Conservation (phyloP, 2,113 vertebrate genomes). For the Lycaon pictus region DNA sequence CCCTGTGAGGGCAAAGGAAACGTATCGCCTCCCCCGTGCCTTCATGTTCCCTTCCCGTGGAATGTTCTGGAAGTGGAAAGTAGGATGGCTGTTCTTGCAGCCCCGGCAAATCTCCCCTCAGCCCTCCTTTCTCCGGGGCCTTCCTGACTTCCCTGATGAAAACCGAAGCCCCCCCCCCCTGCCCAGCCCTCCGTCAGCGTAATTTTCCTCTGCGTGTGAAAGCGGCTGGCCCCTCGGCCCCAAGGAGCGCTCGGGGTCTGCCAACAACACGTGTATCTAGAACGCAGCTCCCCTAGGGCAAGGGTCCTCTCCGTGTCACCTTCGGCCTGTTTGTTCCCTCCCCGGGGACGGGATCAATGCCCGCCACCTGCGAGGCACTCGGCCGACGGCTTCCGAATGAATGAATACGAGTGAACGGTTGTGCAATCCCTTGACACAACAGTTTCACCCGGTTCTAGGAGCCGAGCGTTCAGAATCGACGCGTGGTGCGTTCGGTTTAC, state of each 20-base stretch:
- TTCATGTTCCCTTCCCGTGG: background rate
- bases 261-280: background rate
- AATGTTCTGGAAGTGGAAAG: too few relatives aligned
- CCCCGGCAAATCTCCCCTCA: too few relatives aligned
- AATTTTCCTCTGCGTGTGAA: too few relatives aligned
- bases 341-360: background rate
- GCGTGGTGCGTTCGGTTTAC: background rate
- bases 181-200: fast-evolving
- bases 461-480: background rate
- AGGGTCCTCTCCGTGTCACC: too few relatives aligned
- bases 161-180: too few relatives aligned
- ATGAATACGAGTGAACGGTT: fast-evolving
- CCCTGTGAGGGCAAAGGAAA: background rate
- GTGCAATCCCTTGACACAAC: background rate
- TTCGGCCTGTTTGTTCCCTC: background rate
- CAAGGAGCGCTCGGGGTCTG: background rate
- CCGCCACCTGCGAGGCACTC: background rate
- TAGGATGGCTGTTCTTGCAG: background rate
- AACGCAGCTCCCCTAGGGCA: background rate
- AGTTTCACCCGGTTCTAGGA: background rate
- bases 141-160: background rate
- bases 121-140: background rate
- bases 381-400: background rate
- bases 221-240: background rate
- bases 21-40: background rate